phyloP scores from a whole-genome alignment of 2,888 invertebrate genomes.

The Nysson spinosus region DNA sequence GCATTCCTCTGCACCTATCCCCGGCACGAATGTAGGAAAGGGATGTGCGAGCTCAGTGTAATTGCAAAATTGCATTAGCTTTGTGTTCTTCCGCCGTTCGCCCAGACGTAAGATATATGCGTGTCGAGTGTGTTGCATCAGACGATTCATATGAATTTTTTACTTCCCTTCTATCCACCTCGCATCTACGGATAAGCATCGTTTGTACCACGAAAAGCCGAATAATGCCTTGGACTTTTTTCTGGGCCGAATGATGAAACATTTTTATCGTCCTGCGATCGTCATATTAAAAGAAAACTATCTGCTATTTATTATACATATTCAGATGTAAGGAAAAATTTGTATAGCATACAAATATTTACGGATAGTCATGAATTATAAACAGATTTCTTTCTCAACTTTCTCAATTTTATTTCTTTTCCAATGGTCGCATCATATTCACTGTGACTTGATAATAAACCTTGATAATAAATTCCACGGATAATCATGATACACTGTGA shows the following conservation, averaged over 20 bases:
- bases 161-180: slow-evolving; percentile 19
- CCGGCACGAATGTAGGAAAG: slow-evolving; percentile 32
- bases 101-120: slow-evolving; percentile 69
- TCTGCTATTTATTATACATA: too few species aligned
- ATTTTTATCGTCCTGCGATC: too few species aligned
- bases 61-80: slow-evolving; percentile 75
- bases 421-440: slow-evolving; percentile 26
- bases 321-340: too few species aligned
- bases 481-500: slow-evolving; percentile 51
- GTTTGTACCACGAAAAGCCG: slow-evolving; percentile 39
- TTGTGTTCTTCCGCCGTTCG: slow-evolving; percentile 71
- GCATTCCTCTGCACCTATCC: slow-evolving; percentile 57
- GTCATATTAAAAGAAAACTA: too few species aligned
- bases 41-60: slow-evolving; percentile 62
- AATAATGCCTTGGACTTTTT: too few species aligned
- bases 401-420: slow-evolving; percentile 29
- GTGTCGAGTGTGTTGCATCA: slow-evolving; percentile 49
- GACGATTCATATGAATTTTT: slow-evolving; percentile 64
- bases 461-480: slow-evolving; percentile 43
- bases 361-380: too few species aligned
- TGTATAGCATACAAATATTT: too few species aligned
- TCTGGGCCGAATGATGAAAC: too few species aligned
- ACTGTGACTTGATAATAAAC: slow-evolving; percentile 31
- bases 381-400: too few species aligned
- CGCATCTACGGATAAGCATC: slow-evolving; percentile 42